A percentile compares a stretch with the other conserved stretches of the same genome.
Evolutionary conservation across 2,888 invertebrate genomes (phyloP).

Genomic region (Hyppa rectilinea): DNA sequence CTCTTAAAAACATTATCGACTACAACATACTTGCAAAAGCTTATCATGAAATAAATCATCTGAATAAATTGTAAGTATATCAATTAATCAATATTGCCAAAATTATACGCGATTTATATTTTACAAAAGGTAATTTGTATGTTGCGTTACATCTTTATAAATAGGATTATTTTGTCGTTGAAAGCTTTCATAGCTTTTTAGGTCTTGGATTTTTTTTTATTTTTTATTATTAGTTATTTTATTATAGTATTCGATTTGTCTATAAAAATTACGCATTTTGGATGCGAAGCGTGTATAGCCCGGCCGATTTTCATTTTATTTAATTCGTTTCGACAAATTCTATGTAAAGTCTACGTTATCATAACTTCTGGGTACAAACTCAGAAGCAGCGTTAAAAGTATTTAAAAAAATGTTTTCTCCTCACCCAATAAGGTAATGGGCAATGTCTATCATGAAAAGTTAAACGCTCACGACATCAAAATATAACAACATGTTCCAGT

Average conservation of each 20-base stretch:
- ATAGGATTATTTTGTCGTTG: constrained; percentile 24
- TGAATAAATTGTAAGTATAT: constrained; percentile 27
- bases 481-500: constrained; percentile 27
- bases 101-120: constrained; percentile 15
- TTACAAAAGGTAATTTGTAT: constrained; percentile 5
- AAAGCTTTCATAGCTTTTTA: constrained; percentile 13
- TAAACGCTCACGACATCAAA: constrained; percentile 10
- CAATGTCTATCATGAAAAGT: constrained; percentile 54
- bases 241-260: neutral
- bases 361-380: neutral
- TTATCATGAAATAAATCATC: constrained; percentile 12
- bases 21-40: neutral
- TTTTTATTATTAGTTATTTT: no score
- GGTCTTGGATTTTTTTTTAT: neutral
- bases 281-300: neutral
- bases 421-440: constrained; percentile 57
- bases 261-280: neutral
- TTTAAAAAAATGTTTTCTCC: neutral
- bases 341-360: constrained; percentile 12
- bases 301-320: neutral
- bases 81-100: constrained; percentile 23
- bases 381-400: constrained; percentile 4
- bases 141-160: constrained; percentile 4
- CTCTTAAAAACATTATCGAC: constrained; percentile 5
- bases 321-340: neutral